Percentiles rank a stretch among this genome's conserved stretches.
Conservation (phyloP, 2,113 vertebrate genomes). For the Cichladusa arquata region DNA sequence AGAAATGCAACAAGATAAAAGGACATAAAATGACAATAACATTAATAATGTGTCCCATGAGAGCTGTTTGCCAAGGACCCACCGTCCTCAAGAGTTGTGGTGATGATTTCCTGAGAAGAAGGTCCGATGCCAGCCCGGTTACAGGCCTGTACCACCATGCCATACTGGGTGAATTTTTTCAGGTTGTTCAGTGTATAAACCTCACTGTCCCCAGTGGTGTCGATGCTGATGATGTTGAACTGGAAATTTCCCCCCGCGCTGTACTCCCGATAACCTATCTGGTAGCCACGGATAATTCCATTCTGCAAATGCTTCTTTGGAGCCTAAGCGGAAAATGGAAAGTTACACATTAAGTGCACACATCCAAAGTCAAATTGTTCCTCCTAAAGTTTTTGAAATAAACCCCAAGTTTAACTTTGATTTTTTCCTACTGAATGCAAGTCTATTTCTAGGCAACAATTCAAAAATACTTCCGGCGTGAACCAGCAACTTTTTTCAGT, state of each 20-base stretch:
- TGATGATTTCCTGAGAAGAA: constrained; percentile 97
- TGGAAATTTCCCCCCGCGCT: constrained; percentile 93
- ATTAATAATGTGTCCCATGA: background rate
- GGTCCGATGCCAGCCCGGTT: constrained; percentile 95
- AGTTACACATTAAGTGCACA: background rate
- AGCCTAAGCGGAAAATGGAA: constrained; percentile 72
- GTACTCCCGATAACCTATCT: constrained; percentile 96
- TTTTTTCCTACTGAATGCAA: background rate
- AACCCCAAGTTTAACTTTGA: background rate
- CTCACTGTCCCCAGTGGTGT: constrained; percentile 93
- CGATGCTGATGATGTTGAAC: constrained; percentile 96
- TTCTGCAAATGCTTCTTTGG: constrained; percentile 95
- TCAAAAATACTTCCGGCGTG: background rate
- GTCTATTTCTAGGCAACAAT: background rate
- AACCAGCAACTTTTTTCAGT: background rate
- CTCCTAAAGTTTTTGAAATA: background rate
- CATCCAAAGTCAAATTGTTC: background rate
- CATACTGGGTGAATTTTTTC: constrained; percentile 97
- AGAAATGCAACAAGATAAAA: background rate
- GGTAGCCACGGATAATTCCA: constrained; percentile 95
- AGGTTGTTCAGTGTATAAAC: constrained; percentile 91
- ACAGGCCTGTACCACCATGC: constrained; percentile 97
- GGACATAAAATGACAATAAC: background rate
- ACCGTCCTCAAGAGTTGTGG: constrained; percentile 97
- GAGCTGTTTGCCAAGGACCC: constrained; percentile 22